Evolutionary conservation across 2,797 vertebrate species (phyloP).

Genomic region (Liparis tanakae): DNA sequence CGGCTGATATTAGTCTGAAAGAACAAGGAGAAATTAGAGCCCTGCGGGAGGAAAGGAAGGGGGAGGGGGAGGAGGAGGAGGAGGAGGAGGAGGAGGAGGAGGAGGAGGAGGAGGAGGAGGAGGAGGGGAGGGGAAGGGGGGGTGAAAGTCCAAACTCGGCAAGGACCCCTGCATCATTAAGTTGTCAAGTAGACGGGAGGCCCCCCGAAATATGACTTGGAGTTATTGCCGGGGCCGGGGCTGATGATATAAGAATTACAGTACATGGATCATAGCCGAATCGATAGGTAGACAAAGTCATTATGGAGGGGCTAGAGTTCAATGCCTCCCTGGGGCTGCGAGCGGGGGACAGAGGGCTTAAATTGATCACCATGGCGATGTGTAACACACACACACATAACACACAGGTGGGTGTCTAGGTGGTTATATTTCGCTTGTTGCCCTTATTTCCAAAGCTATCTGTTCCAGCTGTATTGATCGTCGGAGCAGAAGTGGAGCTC

Average conservation of each 20-base stretch:
- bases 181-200: slow-evolving; percentile 81
- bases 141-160: slow-evolving; percentile 66
- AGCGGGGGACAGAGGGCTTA: slow-evolving; percentile 61
- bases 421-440: slow-evolving; percentile 76
- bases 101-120: slow-evolving; percentile 11
- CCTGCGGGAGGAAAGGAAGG: slow-evolving; percentile 58
- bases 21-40: slow-evolving; percentile 78
- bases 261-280: slow-evolving; percentile 84
- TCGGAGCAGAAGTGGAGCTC: slow-evolving; percentile 29
- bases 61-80: slow-evolving; percentile 11
- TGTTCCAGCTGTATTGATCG: slow-evolving; percentile 69
- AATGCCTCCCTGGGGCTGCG: slow-evolving; percentile 77
- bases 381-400: slow-evolving; percentile 59
- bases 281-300: slow-evolving; percentile 85
- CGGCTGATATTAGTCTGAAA: slow-evolving; percentile 73
- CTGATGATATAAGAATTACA: slow-evolving; percentile 86
- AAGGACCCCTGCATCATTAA: slow-evolving; percentile 81
- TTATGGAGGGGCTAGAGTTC: slow-evolving; percentile 83
- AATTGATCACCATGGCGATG: slow-evolving; percentile 77
- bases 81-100: slow-evolving; percentile 37
- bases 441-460: slow-evolving; percentile 76
- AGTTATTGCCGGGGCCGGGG: slow-evolving; percentile 77
- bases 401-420: slow-evolving; percentile 70
- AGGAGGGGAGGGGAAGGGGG: neutral
- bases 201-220: slow-evolving; percentile 80